Percentiles rank a stretch among this genome's conserved stretches.
Evolutionary conservation across 2,113 vertebrate species (phyloP).

Genomic region (Canis aureus): DNA sequence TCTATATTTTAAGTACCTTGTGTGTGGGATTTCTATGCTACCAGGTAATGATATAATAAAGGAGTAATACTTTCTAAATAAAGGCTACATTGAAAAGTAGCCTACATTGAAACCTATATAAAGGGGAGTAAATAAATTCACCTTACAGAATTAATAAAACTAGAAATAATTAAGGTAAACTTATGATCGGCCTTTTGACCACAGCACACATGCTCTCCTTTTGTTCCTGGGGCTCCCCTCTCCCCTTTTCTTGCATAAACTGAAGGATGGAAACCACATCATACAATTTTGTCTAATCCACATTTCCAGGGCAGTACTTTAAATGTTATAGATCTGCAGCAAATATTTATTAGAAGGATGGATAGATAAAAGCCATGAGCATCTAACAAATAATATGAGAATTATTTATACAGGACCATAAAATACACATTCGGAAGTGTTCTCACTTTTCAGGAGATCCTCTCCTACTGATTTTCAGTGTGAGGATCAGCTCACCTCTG

Average conservation of each 20-base stretch:
- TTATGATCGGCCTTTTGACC: neutral
- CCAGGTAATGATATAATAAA: neutral
- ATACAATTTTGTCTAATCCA: neutral
- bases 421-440: neutral
- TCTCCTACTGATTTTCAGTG: no score
- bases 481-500: neutral
- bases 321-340: neutral
- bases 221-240: fast-evolving
- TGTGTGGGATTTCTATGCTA: neutral
- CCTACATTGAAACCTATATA: neutral
- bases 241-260: neutral
- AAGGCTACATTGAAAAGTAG: neutral
- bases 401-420: neutral
- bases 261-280: neutral
- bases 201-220: neutral
- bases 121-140: neutral
- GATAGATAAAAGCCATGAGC: neutral
- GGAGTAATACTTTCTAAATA: neutral
- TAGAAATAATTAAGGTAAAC: neutral
- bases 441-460: neutral
- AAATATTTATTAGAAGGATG: neutral
- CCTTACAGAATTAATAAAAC: neutral
- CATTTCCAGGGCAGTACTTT: neutral
- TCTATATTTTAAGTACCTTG: neutral
- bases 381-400: neutral